Evolutionary conservation across 2,888 invertebrate species (phyloP).

Genomic region (Cacoxenus indagator): DNA sequence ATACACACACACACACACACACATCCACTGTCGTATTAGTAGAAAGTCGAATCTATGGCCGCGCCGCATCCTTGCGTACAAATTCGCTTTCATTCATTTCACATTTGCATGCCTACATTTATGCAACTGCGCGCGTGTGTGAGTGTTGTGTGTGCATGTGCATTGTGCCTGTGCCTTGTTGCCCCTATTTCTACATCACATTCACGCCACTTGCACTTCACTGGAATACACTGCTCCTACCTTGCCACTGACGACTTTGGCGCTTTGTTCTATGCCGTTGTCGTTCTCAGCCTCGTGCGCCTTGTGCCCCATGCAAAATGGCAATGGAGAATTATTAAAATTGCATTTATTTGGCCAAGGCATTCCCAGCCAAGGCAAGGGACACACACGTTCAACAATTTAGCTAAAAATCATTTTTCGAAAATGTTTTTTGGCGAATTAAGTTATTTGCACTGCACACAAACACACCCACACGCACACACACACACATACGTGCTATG

Average conservation of each 20-base stretch:
- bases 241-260: not conserved
- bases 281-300: conserved; percentile 6
- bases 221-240: conserved; percentile 24
- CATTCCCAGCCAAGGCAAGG: not conserved
- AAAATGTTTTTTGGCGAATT: not conserved
- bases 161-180: conserved; percentile 36
- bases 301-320: conserved; percentile 17
- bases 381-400: not conserved
- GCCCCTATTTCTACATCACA: conserved; percentile 44
- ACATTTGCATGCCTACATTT: not conserved
- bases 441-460: conserved; percentile 11
- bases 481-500: not conserved
- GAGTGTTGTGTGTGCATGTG: conserved; percentile 4
- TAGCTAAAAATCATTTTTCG: not conserved
- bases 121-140: not conserved
- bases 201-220: conserved; percentile 62
- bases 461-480: not conserved
- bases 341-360: conserved; percentile 22
- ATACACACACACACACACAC: no score
- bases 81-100: conserved; percentile 34
- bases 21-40: no score
- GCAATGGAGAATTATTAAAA: conserved; percentile 23
- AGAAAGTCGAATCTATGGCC: not conserved
- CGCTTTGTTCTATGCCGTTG: no score
- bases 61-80: conserved; percentile 15